phyloP scores from a whole-genome alignment of 2,113 vertebrate species.

The Macquaria ambigua region DNA sequence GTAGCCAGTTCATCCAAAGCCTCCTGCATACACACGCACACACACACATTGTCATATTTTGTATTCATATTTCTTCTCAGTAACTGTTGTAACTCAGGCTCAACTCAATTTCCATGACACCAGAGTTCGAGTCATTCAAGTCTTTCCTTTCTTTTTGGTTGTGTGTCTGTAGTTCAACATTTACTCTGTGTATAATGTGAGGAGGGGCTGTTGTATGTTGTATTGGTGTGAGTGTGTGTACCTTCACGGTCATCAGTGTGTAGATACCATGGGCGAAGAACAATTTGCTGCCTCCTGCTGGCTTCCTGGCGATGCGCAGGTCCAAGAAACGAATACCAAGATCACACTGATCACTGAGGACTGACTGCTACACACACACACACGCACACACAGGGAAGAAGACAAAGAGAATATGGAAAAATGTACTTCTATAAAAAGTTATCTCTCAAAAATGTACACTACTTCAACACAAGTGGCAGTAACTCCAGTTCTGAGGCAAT shows the following conservation, averaged over 20 bases:
- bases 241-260: conserved; percentile 88
- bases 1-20: conserved; percentile 71
- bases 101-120: not conserved
- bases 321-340: conserved; percentile 92
- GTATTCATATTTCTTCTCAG: not conserved
- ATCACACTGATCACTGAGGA: conserved; percentile 86
- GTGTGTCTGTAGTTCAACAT: not conserved
- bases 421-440: not conserved
- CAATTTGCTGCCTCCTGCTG: conserved; percentile 69
- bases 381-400: no score
- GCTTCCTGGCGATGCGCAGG: conserved; percentile 89
- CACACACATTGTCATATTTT: not conserved
- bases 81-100: not conserved
- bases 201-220: not conserved
- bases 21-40: conserved; percentile 69
- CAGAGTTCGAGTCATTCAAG: not conserved
- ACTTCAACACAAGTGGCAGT: not conserved
- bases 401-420: not conserved
- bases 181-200: not conserved
- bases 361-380: conserved; percentile 50
- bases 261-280: conserved; percentile 92
- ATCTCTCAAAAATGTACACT: not conserved
- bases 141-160: no score
- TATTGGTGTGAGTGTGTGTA: conserved; percentile 53
- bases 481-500: not conserved